Conservation (phyloP, 2,888 invertebrate species). For the Andrena bucephala region DNA sequence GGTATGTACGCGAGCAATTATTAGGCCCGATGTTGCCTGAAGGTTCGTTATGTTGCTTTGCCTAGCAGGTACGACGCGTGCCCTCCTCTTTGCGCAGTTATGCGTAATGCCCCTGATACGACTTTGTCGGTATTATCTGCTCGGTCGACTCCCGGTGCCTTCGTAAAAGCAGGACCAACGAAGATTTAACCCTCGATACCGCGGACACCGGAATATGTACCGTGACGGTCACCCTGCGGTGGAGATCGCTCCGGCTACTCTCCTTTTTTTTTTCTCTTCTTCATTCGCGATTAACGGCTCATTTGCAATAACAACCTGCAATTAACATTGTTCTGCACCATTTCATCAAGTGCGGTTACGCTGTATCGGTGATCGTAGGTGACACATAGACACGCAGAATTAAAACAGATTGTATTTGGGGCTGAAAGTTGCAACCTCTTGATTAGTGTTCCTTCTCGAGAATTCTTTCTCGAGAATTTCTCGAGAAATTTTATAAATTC, state of each 20-base stretch:
- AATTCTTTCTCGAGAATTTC: too few relatives aligned
- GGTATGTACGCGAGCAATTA: slow-evolving; percentile 78
- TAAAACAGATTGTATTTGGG: too few relatives aligned
- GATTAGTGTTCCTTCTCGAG: too few relatives aligned
- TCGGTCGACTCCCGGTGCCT: slow-evolving; percentile 8
- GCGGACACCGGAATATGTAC: slow-evolving; percentile 49
- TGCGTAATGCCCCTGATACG: slow-evolving; percentile 56
- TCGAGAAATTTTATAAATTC: too few relatives aligned
- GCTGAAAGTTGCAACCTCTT: too few relatives aligned
- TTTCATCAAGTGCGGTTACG: background rate
- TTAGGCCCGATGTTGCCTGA: slow-evolving; percentile 76
- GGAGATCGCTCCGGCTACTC: slow-evolving; percentile 13
- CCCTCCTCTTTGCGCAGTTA: slow-evolving; percentile 9
- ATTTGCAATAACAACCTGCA: slow-evolving; percentile 32
- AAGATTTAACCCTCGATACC: slow-evolving; percentile 56
- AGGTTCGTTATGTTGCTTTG: slow-evolving; percentile 72
- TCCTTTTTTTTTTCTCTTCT: background rate
- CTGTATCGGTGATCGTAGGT: background rate
- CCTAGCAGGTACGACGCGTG: slow-evolving; percentile 47
- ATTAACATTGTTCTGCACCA: slow-evolving; percentile 26
- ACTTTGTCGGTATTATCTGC: slow-evolving; percentile 65
- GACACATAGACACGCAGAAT: too few relatives aligned
- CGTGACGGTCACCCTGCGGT: slow-evolving; percentile 32
- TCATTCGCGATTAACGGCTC: slow-evolving; percentile 38
- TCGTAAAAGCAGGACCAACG: slow-evolving; percentile 41